phyloP scores from a whole-genome alignment of 2,113 vertebrate genomes.

The Lepisosteus osseus region DNA sequence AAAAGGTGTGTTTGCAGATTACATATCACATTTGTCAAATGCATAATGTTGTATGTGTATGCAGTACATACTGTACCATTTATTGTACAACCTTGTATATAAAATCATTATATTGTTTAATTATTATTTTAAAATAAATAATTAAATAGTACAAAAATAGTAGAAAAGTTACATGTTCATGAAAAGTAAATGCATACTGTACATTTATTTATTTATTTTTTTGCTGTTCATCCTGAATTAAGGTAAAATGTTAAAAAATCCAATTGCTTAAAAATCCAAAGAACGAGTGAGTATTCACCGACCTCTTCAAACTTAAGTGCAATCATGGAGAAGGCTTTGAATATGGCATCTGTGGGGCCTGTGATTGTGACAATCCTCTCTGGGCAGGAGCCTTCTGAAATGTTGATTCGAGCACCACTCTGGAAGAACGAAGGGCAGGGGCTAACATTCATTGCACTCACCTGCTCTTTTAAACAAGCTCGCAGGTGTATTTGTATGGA shows the following conservation, averaged over 20 bases:
- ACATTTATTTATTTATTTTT: too few species aligned
- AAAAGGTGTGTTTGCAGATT: too few species aligned
- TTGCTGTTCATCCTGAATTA: too few species aligned
- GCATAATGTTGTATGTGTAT: too few species aligned
- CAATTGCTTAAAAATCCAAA: not conserved
- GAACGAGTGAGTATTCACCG: conserved; percentile 30
- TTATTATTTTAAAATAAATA: too few species aligned
- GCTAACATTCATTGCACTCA: conserved; percentile 10
- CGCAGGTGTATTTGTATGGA: not conserved
- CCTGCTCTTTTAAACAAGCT: conserved; percentile 2
- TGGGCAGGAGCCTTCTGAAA: conserved; percentile 88
- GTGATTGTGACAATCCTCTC: conserved; percentile 92
- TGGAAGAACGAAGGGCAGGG: conserved; percentile 48
- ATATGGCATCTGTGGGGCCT: conserved; percentile 87
- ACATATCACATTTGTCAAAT: too few species aligned
- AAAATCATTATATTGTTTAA: too few species aligned
- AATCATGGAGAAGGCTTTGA: conserved; percentile 92
- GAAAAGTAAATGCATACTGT: too few species aligned
- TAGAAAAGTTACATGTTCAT: too few species aligned
- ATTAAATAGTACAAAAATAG: too few species aligned
- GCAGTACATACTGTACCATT: too few species aligned
- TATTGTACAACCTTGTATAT: too few species aligned
- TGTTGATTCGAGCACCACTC: conserved; percentile 91
- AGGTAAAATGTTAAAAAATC: not conserved
- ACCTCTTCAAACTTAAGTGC: conserved; percentile 94